A percentile compares a stretch with the other conserved stretches of the same genome.
These are phyloP conservation scores for Endotricha flammealis DNA, from an alignment of 2,888 invertebrate genomes.

Conservation along the genomic window DNA sequence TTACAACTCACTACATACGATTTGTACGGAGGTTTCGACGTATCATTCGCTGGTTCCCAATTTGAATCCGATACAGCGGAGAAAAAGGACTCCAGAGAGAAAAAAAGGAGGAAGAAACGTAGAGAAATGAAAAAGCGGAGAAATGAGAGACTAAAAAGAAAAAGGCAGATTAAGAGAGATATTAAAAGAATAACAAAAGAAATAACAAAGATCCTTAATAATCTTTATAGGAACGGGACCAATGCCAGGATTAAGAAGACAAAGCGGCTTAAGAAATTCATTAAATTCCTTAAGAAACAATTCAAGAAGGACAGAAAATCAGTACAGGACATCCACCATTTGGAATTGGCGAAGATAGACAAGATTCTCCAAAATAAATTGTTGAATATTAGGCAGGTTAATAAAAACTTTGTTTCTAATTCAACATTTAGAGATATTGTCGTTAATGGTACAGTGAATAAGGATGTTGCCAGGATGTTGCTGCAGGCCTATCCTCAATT, in stretches of 20 bases:
- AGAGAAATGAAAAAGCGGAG: conserved; percentile 26
- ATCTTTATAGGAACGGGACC: conserved; percentile 47
- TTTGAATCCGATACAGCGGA: conserved; percentile 48
- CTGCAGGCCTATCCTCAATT: conserved; percentile 51
- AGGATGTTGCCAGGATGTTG: conserved; percentile 34
- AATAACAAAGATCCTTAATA: conserved; percentile 47
- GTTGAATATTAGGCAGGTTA: conserved; percentile 36
- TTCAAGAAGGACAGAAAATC: conserved; percentile 49
- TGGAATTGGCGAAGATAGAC: conserved; percentile 46
- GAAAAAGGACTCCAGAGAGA: no score
- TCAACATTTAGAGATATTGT: conserved; percentile 50
- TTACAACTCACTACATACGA: conserved; percentile 52
- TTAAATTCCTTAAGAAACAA: conserved; percentile 48
- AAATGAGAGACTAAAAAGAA: conserved; percentile 35
- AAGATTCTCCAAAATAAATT: conserved; percentile 31
- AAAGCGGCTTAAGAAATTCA: conserved; percentile 51
- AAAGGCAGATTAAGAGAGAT: conserved; percentile 43
- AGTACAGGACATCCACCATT: conserved; percentile 47
- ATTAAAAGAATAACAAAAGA: conserved; percentile 47
- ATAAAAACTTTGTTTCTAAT: conserved; percentile 43
- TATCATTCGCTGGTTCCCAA: conserved; percentile 48
- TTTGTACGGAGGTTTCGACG: conserved; percentile 55
- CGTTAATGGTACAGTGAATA: conserved; percentile 45
- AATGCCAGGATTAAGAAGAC: conserved; percentile 46
- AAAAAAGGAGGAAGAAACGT: conserved; percentile 24